A percentile compares a stretch with the other conserved stretches of the same genome.
Evolutionary conservation across 2,113 vertebrate genomes (phyloP).

Genomic region (Maccullochella peelii): DNA sequence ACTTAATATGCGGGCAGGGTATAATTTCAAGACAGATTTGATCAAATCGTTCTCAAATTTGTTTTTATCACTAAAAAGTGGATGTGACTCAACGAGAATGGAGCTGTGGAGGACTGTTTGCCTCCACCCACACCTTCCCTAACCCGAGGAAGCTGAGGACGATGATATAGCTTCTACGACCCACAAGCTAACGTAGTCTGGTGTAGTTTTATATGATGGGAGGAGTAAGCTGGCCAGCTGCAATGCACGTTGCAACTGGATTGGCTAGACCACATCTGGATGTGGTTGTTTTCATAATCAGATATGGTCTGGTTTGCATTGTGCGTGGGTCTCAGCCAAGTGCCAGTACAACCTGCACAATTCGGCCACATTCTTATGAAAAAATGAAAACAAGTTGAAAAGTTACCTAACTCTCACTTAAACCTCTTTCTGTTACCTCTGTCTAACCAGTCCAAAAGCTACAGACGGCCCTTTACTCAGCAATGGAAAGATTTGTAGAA

Average conservation of each 20-base stretch:
- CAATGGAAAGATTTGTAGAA: no score
- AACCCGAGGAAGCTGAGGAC: background rate
- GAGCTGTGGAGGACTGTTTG: background rate
- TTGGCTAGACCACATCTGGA: background rate
- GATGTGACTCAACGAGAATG: constrained; percentile 1
- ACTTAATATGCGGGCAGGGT: background rate
- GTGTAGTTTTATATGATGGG: background rate
- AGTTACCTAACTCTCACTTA: no score
- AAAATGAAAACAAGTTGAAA: no score
- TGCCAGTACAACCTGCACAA: background rate
- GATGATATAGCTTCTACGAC: no score
- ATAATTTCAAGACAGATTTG: background rate
- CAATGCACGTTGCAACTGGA: background rate
- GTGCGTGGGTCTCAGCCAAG: no score
- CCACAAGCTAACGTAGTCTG: background rate
- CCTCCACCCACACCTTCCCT: background rate
- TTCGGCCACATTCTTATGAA: background rate
- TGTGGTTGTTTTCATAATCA: background rate
- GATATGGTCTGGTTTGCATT: background rate
- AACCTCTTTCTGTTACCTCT: background rate
- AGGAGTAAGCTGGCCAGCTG: no score
- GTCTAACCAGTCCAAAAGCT: background rate
- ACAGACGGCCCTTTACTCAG: no score
- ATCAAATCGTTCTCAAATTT: background rate
- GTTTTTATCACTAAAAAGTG: constrained; percentile 9